phyloP scores from a whole-genome alignment of 2,797 vertebrate species.

The Botia kubotai region DNA sequence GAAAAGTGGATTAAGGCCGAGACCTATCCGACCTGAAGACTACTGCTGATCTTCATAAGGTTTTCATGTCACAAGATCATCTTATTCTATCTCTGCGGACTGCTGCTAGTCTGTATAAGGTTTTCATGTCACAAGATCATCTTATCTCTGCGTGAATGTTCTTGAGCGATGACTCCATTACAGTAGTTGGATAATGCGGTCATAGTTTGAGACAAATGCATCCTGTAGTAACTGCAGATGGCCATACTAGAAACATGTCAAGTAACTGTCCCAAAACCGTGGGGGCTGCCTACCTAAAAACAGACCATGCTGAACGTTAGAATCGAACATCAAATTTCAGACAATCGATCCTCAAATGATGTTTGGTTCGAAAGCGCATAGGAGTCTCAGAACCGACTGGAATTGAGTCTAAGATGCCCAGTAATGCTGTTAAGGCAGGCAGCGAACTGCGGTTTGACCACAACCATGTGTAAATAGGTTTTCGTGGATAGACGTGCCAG shows the following conservation, averaged over 20 bases:
- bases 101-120: slow-evolving; percentile 3
- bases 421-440: no score
- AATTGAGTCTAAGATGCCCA: no score
- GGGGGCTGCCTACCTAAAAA: neutral
- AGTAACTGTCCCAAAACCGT: neutral
- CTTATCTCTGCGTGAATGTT: neutral
- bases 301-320: no score
- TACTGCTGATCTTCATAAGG: slow-evolving; percentile 1
- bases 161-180: neutral
- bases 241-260: neutral
- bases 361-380: no score
- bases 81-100: neutral
- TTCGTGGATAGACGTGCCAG: no score
- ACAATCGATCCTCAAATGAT: no score
- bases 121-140: neutral
- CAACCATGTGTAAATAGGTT: no score
- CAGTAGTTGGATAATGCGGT: neutral
- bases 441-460: no score
- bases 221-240: neutral
- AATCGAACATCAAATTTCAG: no score
- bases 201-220: neutral
- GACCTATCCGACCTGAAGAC: neutral
- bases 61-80: neutral
- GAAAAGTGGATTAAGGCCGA: slow-evolving; percentile 55
- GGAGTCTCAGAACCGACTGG: no score